These are phyloP conservation scores for Sebastes kiyomatsui DNA, from an alignment of 2,797 vertebrate genomes.

Conservation along the genomic window DNA sequence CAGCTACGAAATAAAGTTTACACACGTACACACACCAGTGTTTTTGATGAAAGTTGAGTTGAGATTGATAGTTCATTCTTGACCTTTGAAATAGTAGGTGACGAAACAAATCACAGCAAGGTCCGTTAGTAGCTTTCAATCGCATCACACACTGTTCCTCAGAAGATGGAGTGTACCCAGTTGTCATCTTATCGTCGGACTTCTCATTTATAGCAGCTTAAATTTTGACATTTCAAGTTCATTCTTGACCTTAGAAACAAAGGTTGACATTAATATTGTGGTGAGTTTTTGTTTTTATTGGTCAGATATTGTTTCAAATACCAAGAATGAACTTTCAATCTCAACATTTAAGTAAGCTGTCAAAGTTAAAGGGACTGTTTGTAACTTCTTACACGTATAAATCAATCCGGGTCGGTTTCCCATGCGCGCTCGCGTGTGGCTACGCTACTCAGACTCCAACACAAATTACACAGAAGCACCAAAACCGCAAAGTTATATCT, in stretches of 20 bases:
- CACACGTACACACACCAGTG: neutral
- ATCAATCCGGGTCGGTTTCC: no score
- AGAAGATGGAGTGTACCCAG: neutral
- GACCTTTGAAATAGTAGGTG: neutral
- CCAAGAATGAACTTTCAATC: neutral
- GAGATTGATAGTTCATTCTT: neutral
- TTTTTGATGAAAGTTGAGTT: conserved; percentile 1
- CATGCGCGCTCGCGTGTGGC: no score
- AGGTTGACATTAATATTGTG: neutral
- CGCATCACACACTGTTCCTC: neutral
- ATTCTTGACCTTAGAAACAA: neutral
- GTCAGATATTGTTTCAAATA: neutral
- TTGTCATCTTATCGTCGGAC: neutral
- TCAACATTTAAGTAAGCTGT: neutral
- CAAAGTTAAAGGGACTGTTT: no score
- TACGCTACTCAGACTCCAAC: no score
- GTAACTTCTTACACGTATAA: no score
- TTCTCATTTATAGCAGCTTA: neutral
- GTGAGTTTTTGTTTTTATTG: neutral
- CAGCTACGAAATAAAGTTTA: neutral
- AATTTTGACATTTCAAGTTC: neutral
- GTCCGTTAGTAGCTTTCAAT: neutral
- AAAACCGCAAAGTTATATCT: no score
- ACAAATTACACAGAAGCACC: no score
- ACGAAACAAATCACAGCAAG: neutral